phyloP scores from a whole-genome alignment of 1,140 invertebrate species.

The Drosophila nannoptera region DNA sequence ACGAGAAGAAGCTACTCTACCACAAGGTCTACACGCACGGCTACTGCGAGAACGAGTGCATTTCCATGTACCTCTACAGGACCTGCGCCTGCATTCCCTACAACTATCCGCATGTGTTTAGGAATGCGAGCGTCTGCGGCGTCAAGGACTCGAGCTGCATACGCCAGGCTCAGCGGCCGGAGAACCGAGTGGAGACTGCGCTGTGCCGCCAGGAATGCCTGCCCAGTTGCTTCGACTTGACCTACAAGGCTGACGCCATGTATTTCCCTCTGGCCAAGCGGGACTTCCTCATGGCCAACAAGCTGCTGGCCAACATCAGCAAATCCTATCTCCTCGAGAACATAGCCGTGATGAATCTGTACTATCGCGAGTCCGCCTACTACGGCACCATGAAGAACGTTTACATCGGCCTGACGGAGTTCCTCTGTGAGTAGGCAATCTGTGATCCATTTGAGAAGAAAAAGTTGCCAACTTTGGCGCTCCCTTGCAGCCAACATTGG shows the following conservation, averaged over 20 bases:
- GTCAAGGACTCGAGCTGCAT: conserved; percentile 47
- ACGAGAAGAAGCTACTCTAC: conserved; percentile 84
- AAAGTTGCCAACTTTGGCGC: background rate
- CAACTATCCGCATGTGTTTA: conserved; percentile 82
- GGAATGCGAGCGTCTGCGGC: conserved; percentile 53
- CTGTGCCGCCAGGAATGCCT: conserved; percentile 52
- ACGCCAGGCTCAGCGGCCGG: conserved; percentile 11
- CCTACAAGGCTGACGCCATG: conserved; percentile 58
- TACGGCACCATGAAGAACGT: conserved; percentile 85
- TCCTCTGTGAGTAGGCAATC: conserved; percentile 81
- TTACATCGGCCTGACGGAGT: conserved; percentile 87
- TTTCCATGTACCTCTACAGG: conserved; percentile 83
- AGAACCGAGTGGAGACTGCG: conserved; percentile 3
- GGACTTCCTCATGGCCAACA: conserved; percentile 51
- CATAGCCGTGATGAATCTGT: conserved; percentile 87
- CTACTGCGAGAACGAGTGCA: conserved; percentile 86
- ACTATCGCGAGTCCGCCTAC: conserved; percentile 85
- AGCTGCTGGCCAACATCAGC: conserved; percentile 47
- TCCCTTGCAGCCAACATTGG: conserved; percentile 85
- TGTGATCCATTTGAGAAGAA: background rate
- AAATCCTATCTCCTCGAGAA: conserved; percentile 76
- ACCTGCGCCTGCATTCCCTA: conserved; percentile 84
- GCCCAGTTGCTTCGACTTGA: conserved; percentile 66
- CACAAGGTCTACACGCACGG: conserved; percentile 76
- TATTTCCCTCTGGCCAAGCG: conserved; percentile 51